Evolutionary conservation across 2,113 vertebrate genomes (phyloP), one percentile per base, ranked within the genome.

Genomic region (Nematolebias whitei): DNA sequence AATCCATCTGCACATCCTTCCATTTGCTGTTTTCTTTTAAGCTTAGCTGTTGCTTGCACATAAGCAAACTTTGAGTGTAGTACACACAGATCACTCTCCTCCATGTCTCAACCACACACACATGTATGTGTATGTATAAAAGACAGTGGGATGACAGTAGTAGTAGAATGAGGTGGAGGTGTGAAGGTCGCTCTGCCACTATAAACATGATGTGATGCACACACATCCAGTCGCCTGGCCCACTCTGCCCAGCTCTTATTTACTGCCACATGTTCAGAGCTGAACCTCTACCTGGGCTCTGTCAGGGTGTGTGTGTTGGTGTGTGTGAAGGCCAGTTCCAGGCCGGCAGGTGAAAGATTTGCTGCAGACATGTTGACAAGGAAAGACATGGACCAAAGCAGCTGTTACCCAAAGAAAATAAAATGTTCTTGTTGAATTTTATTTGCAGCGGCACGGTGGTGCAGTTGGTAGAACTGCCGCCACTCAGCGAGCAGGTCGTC

Each of bases 101-200:
- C 35, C 41, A 20, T 65, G 54, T 26, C 52, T 45, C 38, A 72
- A 38, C 54, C 41, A 56, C 61, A 38, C 19, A 5, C 39, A 22
- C 59, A 18, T 51, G 35, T 10, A 7, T 20, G 32, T 63, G 51
- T 67, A 45, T 76, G 54, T 55, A 18, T 58, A 24, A 40, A 54
- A 59, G 63, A 64, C 19, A 2, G 52, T 16, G 51, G 55, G 39
- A 65, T 63, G 44, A 56, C 29, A 53, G 74, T 56, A 44, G 82
- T 64, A 56, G 70, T 70, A 71, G 79, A 61, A 75, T 59, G 75
- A 79, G 79, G 71, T 65, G 74, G 29, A 50, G 77, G 56, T 51
- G 39, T 82, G 83, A 87, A 87, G 83, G 83, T 84, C 76, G 23
- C 59, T 76, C 70, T 68, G 64, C 74, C 74, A 43, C 68, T 65